Base-by-base conservation (phyloP, 1,140 invertebrate species). In the Mizuhopecten yessoensis region DNA sequence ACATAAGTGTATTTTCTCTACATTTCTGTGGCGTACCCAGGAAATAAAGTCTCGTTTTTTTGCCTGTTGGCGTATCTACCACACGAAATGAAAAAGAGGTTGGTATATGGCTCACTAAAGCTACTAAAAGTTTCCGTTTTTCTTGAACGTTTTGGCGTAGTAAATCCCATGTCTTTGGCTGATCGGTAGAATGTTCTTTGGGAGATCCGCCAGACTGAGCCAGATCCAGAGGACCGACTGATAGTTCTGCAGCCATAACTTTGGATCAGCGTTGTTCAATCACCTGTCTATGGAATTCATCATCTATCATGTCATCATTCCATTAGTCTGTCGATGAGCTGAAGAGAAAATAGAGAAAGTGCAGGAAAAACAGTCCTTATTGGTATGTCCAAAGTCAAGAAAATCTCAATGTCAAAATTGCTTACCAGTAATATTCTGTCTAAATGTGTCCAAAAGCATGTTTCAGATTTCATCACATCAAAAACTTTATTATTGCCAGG, bases 1-100 rank as follows among this genome's bases (percentile, higher is more conserved):
- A 99, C 0, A 99, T 97, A 10, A 99, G 96, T 0, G 98, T 99
- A 2, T 98, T 98, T 95, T 99, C 98, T 97, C 98, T 98, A 33
- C 98, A 98, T 94, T 98, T 98, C 20, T 97, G 97, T 0, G 98
- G 98, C 20, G 98, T 98, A 92, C 98, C 98, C 29, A 99, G 97
- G 96, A 99, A 99, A 97, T 99, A 99, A 94, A 99, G 98, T 95
- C 98, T 92, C 10, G 97, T 97, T 34, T 98, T 96, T 89, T 97
- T 97, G 33, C 93, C 95, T 90, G 91, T 29, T n/a, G 93, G 89
- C 0, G 93, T 94, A 0, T 93, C 87, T 42, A 94, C 88, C 13
- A 91, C 94, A 87, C 98, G 97, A 96, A 99, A 99, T 29, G 93
- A 92, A 91, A 96, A 96, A 33, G 88, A 92, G 23, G 94, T 92